Evolutionary conservation across 1,140 invertebrate species (phyloP).

Genomic region (Drosophila santomea): DNA sequence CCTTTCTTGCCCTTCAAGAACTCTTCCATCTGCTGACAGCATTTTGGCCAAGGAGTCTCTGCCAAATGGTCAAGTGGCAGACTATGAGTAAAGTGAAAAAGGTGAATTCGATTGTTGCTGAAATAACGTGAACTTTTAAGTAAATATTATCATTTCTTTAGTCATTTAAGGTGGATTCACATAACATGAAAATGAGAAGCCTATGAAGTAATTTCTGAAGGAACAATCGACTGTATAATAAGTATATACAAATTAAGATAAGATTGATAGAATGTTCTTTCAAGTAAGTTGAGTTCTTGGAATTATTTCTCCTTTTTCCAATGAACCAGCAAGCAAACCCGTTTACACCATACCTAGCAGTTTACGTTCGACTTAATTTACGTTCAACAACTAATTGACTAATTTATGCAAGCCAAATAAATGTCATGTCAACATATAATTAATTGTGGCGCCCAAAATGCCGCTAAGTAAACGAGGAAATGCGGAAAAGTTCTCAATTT

Average conservation of each 20-base stretch:
- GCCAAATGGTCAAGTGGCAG: conserved; percentile 17
- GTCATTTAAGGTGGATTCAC: too few relatives aligned
- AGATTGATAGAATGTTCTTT: not conserved
- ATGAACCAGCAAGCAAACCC: not conserved
- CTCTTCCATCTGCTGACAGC: conserved; percentile 38
- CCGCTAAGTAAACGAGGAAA: conserved; percentile 41
- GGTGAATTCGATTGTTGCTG: not conserved
- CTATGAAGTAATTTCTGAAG: too few relatives aligned
- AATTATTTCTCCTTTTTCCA: not conserved
- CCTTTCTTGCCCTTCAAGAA: conserved; percentile 31
- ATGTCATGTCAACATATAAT: conserved; percentile 79
- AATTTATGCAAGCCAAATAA: conserved; percentile 81
- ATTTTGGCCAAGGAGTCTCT: not conserved
- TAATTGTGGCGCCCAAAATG: conserved; percentile 55
- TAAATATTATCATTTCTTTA: too few relatives aligned
- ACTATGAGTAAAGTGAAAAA: conserved; percentile 3
- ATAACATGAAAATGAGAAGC: too few relatives aligned
- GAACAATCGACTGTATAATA: not conserved
- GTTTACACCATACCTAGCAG: conserved; percentile 23
- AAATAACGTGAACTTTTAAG: not conserved
- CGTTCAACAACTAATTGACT: conserved; percentile 73
- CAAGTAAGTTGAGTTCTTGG: not conserved
- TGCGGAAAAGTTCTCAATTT: conserved; percentile 45
- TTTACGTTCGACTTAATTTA: conserved; percentile 63
- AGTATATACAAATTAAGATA: not conserved